Conservation (phyloP, 2,113 vertebrate genomes). For the Lipophrys pholis region DNA sequence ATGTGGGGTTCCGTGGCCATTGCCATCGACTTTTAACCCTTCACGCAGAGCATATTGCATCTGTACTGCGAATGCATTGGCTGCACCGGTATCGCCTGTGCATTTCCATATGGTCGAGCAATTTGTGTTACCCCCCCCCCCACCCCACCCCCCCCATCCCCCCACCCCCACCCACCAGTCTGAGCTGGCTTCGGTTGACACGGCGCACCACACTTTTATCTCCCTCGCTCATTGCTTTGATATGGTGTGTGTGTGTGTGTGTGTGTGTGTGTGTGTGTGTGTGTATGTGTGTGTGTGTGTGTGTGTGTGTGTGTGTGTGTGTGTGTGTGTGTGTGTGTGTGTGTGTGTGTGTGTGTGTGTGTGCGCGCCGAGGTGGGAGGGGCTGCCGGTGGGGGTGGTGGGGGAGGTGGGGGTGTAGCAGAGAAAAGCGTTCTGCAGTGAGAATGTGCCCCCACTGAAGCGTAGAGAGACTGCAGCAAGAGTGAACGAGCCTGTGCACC, state of each 20-base stretch:
- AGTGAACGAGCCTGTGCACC: slow-evolving; percentile 77
- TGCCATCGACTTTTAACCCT: too few relatives aligned
- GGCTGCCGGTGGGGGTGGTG: slow-evolving; percentile 3
- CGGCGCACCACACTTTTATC: slow-evolving; percentile 62
- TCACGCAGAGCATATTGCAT: too few relatives aligned
- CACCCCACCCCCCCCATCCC: not conserved
- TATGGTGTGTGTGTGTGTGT: slow-evolving; percentile 79
- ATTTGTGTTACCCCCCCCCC: slow-evolving; percentile 34
- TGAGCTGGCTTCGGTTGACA: slow-evolving; percentile 62
- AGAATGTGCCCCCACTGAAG: slow-evolving; percentile 82
- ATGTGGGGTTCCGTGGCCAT: too few relatives aligned
- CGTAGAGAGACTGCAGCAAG: slow-evolving; percentile 83
- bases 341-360: too few relatives aligned
- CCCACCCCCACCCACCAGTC: slow-evolving; percentile 28
- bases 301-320: too few relatives aligned
- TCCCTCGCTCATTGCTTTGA: slow-evolving; percentile 76
- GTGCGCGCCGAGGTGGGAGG: slow-evolving; percentile 46
- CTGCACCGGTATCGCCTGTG: not conserved
- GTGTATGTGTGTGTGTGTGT: too few relatives aligned
- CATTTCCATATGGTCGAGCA: slow-evolving; percentile 48
- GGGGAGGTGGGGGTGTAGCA: slow-evolving; percentile 48
- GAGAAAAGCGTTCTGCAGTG: slow-evolving; percentile 81
- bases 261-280: slow-evolving; percentile 38
- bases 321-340: too few relatives aligned
- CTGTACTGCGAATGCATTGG: too few relatives aligned